Percentiles rank a stretch among this genome's conserved stretches.
Conservation (phyloP, 2,888 invertebrate species). For the Melipona beecheii region DNA sequence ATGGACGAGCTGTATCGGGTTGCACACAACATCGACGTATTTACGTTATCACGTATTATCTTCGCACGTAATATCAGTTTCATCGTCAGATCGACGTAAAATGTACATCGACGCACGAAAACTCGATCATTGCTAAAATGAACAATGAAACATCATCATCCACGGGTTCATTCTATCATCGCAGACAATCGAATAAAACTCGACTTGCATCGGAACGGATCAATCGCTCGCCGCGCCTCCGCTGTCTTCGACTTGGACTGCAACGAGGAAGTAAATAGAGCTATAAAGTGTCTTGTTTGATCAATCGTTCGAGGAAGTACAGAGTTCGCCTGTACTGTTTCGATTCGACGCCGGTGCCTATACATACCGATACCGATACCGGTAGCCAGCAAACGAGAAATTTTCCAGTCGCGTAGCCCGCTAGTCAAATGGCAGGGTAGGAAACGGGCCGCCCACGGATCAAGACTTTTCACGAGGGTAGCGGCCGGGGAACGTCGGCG, state of each 20-base stretch:
- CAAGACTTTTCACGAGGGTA: conserved; percentile 59
- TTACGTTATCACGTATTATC: too few relatives aligned
- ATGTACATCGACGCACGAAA: too few relatives aligned
- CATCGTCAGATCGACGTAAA: too few relatives aligned
- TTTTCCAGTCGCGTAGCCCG: conserved; percentile 14
- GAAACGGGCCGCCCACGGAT: conserved; percentile 40
- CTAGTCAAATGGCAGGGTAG: conserved; percentile 31
- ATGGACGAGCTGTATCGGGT: neutral
- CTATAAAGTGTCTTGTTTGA: neutral
- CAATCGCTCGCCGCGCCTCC: neutral
- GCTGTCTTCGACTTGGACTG: neutral
- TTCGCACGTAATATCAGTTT: too few relatives aligned
- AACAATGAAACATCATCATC: too few relatives aligned
- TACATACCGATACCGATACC: neutral
- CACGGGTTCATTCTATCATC: too few relatives aligned
- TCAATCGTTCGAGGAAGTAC: neutral
- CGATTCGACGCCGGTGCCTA: neutral
- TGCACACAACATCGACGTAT: too few relatives aligned
- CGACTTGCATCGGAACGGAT: too few relatives aligned
- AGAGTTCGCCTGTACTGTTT: conserved; percentile 5
- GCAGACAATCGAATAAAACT: too few relatives aligned
- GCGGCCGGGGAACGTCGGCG: conserved; percentile 39
- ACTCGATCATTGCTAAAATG: too few relatives aligned
- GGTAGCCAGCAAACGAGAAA: conserved; percentile 27
- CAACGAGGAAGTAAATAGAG: neutral